Percentiles rank a stretch among this genome's conserved stretches.
Conservation (phyloP, 2,888 invertebrate genomes). For the Molorchus minor region DNA sequence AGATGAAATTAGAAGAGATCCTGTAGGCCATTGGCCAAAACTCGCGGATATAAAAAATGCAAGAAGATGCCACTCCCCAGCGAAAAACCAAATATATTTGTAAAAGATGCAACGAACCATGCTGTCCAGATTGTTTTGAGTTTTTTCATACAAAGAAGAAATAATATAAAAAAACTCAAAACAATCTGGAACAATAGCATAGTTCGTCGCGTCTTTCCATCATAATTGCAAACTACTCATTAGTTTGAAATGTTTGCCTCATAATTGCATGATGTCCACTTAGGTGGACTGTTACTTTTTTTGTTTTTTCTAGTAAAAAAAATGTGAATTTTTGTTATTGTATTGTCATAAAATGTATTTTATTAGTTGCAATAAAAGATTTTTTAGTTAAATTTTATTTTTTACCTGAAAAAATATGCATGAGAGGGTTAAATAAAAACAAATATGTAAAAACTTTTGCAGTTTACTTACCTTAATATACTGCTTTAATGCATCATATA, state of each 20-base stretch:
- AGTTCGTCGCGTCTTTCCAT: too few species aligned
- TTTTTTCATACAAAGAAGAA: conserved; percentile 5
- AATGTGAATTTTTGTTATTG: background rate
- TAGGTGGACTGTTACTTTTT: conserved; percentile 4
- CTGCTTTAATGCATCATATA: conserved; percentile 2
- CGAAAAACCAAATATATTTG: conserved; percentile 14
- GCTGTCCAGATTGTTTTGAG: conserved; percentile 14
- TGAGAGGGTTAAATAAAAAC: conserved; percentile 1
- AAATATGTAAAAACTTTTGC: background rate
- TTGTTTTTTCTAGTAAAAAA: background rate
- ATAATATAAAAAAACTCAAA: too few species aligned
- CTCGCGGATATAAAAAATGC: conserved; percentile 15
- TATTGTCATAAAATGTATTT: background rate
- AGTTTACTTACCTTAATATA: conserved; percentile 2
- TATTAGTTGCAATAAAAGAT: background rate
- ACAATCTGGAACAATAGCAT: too few species aligned
- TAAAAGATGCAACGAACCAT: conserved; percentile 6
- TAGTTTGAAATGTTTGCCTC: background rate
- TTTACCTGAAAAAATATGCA: background rate
- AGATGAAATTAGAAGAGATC: conserved; percentile 4
- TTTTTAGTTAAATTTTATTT: background rate
- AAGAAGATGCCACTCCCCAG: conserved; percentile 3
- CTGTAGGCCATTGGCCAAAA: conserved; percentile 11
- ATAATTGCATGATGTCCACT: conserved; percentile 15
- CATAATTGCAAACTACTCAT: too few species aligned